Percentiles rank a stretch among this genome's conserved stretches.
phyloP scores from a whole-genome alignment of 92 coral and sea anemone genomes.

The Phenganax subtilis region DNA sequence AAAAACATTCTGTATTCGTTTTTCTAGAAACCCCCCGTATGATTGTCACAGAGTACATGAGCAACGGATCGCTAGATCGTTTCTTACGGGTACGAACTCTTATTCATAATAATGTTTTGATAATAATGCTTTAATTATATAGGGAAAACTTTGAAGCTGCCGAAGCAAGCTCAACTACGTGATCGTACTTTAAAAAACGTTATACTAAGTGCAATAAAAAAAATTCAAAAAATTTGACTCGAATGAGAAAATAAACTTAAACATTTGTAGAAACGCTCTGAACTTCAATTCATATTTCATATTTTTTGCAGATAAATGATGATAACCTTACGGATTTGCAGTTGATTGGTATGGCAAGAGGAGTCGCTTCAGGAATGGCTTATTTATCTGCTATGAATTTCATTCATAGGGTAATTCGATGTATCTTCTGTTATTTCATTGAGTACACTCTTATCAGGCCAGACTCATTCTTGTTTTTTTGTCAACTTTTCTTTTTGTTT shows the following conservation, averaged over 20 bases:
- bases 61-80: conserved; percentile 78
- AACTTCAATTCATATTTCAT: background rate
- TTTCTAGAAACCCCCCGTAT: conserved; percentile 70
- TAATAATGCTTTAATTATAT: background rate
- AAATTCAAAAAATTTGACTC: too few species aligned
- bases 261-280: background rate
- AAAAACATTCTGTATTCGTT: background rate
- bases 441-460: too few species aligned
- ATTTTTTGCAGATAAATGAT: conserved; percentile 19
- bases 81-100: conserved; percentile 58
- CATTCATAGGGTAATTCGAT: conserved; percentile 45
- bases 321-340: conserved; percentile 32
- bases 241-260: too few species aligned
- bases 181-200: too few species aligned
- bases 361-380: conserved; percentile 51
- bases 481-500: too few species aligned
- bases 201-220: too few species aligned
- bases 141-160: too few species aligned
- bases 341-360: conserved; percentile 51
- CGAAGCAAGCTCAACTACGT: too few species aligned
- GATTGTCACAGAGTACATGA: conserved; percentile 82
- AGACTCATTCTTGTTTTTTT: too few species aligned
- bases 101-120: background rate
- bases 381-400: conserved; percentile 49
- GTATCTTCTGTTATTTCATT: too few species aligned